A percentile compares a stretch with the other conserved stretches of the same genome.
These are phyloP conservation scores for Coenonympha glycerion DNA, from an alignment of 2,888 invertebrate genomes.

Conservation along the genomic window DNA sequence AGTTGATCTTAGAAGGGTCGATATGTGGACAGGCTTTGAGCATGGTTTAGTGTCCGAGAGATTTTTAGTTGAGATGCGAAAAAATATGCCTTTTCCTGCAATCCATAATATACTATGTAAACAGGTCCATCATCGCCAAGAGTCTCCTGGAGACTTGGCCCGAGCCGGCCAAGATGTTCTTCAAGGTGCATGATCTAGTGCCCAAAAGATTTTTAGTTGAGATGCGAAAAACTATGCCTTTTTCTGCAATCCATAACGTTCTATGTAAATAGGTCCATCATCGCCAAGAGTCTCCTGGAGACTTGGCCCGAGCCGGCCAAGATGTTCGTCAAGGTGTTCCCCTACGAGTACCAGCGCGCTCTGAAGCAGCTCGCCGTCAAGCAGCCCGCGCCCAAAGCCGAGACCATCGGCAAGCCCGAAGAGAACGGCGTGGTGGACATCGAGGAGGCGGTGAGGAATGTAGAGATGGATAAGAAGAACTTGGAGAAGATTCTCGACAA, in stretches of 20 bases:
- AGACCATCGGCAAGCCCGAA: conserved; percentile 48
- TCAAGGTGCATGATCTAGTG: too few species aligned
- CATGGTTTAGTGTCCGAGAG: too few species aligned
- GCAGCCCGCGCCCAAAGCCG: conserved; percentile 41
- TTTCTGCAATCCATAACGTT: background rate
- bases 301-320: conserved; percentile 86
- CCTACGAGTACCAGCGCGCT: conserved; percentile 95
- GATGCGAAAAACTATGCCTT: too few species aligned
- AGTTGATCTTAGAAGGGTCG: too few species aligned
- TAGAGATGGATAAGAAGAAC: conserved; percentile 84
- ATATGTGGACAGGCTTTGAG: too few species aligned
- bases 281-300: conserved; percentile 86
- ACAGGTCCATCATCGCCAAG: conserved; percentile 84
- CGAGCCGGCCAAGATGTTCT: conserved; percentile 83
- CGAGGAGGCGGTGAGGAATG: conserved; percentile 90
- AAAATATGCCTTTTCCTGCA: too few species aligned
- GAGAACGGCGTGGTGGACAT: conserved; percentile 82
- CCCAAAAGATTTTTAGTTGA: too few species aligned
- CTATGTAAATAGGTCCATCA: conserved; percentile 76
- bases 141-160: conserved; percentile 88
- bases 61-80: too few species aligned
- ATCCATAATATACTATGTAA: background rate
- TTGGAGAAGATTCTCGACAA: conserved; percentile 89
- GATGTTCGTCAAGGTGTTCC: conserved; percentile 96
- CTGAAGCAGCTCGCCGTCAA: conserved; percentile 80